A percentile compares a stretch with the other conserved stretches of the same genome.
phyloP scores from a whole-genome alignment of 1,140 invertebrate species.

The Listronotus oregonensis region DNA sequence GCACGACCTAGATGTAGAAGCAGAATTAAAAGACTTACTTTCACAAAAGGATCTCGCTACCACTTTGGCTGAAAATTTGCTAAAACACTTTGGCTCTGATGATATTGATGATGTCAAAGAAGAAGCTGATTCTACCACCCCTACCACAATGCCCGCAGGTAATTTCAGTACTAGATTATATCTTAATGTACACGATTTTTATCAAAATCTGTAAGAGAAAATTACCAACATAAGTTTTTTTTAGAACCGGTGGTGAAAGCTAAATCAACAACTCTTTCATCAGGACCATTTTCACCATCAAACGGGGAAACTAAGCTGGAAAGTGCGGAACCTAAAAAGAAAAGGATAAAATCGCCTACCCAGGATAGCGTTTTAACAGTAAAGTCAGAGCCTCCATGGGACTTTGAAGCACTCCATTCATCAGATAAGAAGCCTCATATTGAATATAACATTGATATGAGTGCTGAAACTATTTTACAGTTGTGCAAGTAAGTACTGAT shows the following conservation, averaged over 20 bases:
- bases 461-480: conserved; percentile 68
- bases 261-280: conserved; percentile 55
- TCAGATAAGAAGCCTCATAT: conserved; percentile 57
- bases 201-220: too few relatives aligned
- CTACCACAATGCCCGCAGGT: conserved; percentile 9
- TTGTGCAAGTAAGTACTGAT: conserved; percentile 64
- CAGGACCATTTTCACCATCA: conserved; percentile 64
- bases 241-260: conserved; percentile 26
- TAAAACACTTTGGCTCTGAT: conserved; percentile 79
- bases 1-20: conserved; percentile 60
- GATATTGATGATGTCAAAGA: conserved; percentile 70
- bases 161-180: not conserved
- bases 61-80: conserved; percentile 79
- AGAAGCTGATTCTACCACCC: conserved; percentile 50
- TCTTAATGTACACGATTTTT: too few relatives aligned
- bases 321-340: conserved; percentile 31
- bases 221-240: not conserved
- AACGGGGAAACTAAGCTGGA: conserved; percentile 54
- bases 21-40: conserved; percentile 72
- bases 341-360: conserved; percentile 42
- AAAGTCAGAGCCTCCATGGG: conserved; percentile 53
- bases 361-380: conserved; percentile 50
- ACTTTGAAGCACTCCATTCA: conserved; percentile 49
- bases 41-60: conserved; percentile 77
- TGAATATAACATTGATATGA: conserved; percentile 74